Evolutionary conservation across 2,888 invertebrate species (phyloP).

Genomic region (Cotesia congregata): DNA sequence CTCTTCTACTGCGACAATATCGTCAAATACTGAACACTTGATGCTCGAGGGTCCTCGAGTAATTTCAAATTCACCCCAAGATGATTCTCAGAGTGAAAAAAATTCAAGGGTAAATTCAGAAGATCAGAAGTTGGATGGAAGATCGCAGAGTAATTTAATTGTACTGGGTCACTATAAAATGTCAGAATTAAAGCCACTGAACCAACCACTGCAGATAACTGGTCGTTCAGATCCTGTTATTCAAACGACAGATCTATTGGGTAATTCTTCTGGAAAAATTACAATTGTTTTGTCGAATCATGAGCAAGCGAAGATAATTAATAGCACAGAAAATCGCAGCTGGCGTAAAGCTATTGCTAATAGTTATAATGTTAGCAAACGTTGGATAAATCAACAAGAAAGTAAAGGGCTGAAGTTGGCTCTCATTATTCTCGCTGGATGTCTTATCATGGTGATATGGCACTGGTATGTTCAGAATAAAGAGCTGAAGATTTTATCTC

Average conservation of each 20-base stretch:
- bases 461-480: slow-evolving; percentile 81
- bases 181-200: slow-evolving; percentile 64
- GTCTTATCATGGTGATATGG: slow-evolving; percentile 82
- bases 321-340: slow-evolving; percentile 46
- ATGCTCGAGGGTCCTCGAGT: slow-evolving; percentile 81
- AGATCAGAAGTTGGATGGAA: slow-evolving; percentile 50
- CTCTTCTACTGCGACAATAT: slow-evolving; percentile 87
- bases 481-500: slow-evolving; percentile 66
- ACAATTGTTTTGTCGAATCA: slow-evolving; percentile 40
- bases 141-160: slow-evolving; percentile 54
- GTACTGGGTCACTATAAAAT: slow-evolving; percentile 63
- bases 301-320: slow-evolving; percentile 45
- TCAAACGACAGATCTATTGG: slow-evolving; percentile 44
- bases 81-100: slow-evolving; percentile 53
- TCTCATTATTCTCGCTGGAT: slow-evolving; percentile 77
- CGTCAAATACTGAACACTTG: slow-evolving; percentile 79
- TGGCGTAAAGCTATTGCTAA: slow-evolving; percentile 54
- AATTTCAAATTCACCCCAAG: slow-evolving; percentile 58
- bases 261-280: slow-evolving; percentile 51
- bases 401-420: slow-evolving; percentile 81
- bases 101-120: slow-evolving; percentile 53
- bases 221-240: slow-evolving; percentile 67
- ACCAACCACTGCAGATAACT: slow-evolving; percentile 65
- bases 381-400: slow-evolving; percentile 83
- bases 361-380: slow-evolving; percentile 64